Evolutionary conservation across 2,888 invertebrate genomes (phyloP).

Genomic region (Agriopis aurantiaria): DNA sequence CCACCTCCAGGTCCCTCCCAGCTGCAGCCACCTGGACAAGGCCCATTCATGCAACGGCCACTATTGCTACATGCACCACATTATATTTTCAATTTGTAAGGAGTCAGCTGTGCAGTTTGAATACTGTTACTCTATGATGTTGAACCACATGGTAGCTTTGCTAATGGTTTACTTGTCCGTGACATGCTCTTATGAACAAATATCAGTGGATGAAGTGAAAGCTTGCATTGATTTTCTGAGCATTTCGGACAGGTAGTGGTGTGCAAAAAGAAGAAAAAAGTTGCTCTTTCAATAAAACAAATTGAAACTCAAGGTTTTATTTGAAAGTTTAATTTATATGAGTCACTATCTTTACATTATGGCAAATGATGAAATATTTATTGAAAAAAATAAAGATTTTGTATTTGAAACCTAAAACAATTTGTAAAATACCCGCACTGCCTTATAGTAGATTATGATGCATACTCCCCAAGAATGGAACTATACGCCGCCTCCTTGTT

Average conservation of each 20-base stretch:
- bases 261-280: neutral
- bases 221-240: neutral
- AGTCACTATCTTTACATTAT: too few relatives aligned
- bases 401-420: too few relatives aligned
- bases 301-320: neutral
- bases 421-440: too few relatives aligned
- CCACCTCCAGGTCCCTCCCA: constrained; percentile 14
- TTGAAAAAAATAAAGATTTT: too few relatives aligned
- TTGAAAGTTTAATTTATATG: too few relatives aligned
- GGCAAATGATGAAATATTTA: too few relatives aligned
- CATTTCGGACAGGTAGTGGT: neutral
- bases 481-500: too few relatives aligned
- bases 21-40: constrained; percentile 5
- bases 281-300: neutral
- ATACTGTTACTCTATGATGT: neutral
- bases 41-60: constrained; percentile 17
- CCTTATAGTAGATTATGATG: too few relatives aligned
- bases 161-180: constrained; percentile 2
- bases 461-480: too few relatives aligned
- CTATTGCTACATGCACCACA: constrained; percentile 27
- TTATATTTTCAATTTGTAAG: constrained; percentile 26
- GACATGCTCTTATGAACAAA: neutral
- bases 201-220: neutral
- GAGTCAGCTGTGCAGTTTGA: neutral
- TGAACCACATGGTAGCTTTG: constrained; percentile 4